phyloP scores from a whole-genome alignment of 2,888 invertebrate species.

The Lampropteryx suffumata region DNA sequence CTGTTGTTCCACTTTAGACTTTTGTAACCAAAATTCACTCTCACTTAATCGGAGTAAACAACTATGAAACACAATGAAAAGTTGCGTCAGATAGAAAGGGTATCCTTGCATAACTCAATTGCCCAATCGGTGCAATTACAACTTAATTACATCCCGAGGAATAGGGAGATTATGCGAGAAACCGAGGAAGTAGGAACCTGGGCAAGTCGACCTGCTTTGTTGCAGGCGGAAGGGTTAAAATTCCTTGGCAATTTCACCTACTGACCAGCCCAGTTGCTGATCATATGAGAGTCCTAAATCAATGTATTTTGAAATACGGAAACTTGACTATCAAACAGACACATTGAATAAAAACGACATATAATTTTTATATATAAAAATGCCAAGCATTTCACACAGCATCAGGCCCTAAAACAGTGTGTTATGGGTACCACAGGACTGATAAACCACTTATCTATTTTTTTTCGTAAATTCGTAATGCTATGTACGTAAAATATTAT shows the following conservation, averaged over 20 bases:
- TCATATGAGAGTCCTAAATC: too few species aligned
- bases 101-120: conserved; percentile 55
- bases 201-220: conserved; percentile 4
- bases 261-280: neutral
- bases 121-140: conserved; percentile 23
- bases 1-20: conserved; percentile 21
- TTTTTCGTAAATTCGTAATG: too few species aligned
- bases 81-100: conserved; percentile 69
- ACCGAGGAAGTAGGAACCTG: conserved; percentile 24
- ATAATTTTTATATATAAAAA: too few species aligned
- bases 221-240: conserved; percentile 13
- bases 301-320: too few species aligned
- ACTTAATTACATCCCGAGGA: conserved; percentile 37
- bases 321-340: too few species aligned
- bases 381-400: too few species aligned
- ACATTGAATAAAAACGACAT: too few species aligned
- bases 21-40: conserved; percentile 35
- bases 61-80: conserved; percentile 55
- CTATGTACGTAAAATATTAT: too few species aligned
- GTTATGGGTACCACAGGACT: too few species aligned
- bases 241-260: conserved; percentile 4
- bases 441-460: too few species aligned
- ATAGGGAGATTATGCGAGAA: conserved; percentile 27
- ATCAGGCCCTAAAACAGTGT: too few species aligned
- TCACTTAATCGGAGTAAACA: conserved; percentile 40